Conservation (phyloP, 2,113 vertebrate species). For the Haliaeetus leucogaster region DNA sequence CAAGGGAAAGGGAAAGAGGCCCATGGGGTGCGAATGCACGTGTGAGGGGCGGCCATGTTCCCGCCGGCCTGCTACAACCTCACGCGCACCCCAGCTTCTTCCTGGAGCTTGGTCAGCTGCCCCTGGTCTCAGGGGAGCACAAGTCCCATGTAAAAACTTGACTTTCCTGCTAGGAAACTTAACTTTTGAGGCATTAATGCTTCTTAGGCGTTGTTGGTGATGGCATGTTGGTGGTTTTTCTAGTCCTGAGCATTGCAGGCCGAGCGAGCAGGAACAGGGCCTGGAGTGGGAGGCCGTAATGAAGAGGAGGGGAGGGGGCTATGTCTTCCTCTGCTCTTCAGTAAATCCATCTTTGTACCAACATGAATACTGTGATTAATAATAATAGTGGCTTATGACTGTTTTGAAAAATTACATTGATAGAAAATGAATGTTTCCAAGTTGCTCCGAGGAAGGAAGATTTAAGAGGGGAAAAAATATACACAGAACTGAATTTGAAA, state of each 20-base stretch:
- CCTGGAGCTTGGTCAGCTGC: not conserved
- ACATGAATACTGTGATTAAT: conserved; percentile 32
- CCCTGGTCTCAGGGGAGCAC: not conserved
- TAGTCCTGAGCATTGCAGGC: not conserved
- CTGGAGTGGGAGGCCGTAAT: not conserved
- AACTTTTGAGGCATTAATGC: not conserved
- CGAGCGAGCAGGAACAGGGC: not conserved
- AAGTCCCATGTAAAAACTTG: not conserved
- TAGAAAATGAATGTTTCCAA: conserved; percentile 38
- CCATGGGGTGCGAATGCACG: rapidly evolving
- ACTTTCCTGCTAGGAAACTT: not conserved
- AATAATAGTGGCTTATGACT: conserved; percentile 30
- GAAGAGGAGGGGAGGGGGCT: not conserved
- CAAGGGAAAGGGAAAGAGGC: not conserved
- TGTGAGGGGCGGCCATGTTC: not conserved
- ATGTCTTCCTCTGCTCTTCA: not conserved
- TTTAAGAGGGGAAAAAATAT: not conserved
- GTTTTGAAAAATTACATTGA: conserved; percentile 40
- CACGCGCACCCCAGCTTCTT: not conserved
- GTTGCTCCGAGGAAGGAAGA: not conserved
- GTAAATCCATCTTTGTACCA: conserved; percentile 1
- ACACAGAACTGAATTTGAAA: not conserved
- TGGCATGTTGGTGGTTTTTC: not conserved
- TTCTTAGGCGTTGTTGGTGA: not conserved
- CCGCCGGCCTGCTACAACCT: rapidly evolving